Conservation (phyloP, 2,113 vertebrate genomes). For the Megalops atlanticus region DNA sequence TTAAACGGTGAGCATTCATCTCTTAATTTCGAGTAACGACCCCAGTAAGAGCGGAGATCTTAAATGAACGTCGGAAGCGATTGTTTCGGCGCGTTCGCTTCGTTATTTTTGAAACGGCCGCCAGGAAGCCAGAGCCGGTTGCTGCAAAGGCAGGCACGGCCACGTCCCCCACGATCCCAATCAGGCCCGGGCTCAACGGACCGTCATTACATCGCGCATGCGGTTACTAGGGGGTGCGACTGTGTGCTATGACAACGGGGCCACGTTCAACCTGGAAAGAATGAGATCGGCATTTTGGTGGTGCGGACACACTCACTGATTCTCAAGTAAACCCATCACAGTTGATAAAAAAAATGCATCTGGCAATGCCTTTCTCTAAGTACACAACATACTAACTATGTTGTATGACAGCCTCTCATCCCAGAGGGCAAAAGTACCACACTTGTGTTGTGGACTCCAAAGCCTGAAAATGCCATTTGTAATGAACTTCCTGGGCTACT, state of each 20-base stretch:
- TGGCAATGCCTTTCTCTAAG: neutral
- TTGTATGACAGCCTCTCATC: too few species aligned
- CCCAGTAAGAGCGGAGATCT: slow-evolving; percentile 21
- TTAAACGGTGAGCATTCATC: slow-evolving; percentile 37
- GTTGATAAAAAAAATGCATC: neutral
- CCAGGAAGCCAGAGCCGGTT: neutral
- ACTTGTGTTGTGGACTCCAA: neutral
- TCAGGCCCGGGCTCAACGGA: neutral
- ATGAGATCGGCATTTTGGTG: neutral
- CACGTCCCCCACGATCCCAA: neutral
- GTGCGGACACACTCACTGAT: neutral
- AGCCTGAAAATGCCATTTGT: too few species aligned
- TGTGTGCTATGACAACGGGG: too few species aligned
- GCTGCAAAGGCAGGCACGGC: neutral
- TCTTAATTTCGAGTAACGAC: slow-evolving; percentile 40
- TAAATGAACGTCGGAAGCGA: neutral
- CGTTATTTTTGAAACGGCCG: neutral
- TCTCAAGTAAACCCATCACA: neutral
- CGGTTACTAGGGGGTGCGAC: neutral
- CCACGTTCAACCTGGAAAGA: neutral
- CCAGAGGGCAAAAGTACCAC: neutral
- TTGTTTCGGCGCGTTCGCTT: neutral
- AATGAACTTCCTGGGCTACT: too few species aligned
- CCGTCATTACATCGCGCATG: neutral
- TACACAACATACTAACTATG: neutral